Base-by-base conservation (phyloP, 2,888 invertebrate species). In the Protula sp. region DNA sequence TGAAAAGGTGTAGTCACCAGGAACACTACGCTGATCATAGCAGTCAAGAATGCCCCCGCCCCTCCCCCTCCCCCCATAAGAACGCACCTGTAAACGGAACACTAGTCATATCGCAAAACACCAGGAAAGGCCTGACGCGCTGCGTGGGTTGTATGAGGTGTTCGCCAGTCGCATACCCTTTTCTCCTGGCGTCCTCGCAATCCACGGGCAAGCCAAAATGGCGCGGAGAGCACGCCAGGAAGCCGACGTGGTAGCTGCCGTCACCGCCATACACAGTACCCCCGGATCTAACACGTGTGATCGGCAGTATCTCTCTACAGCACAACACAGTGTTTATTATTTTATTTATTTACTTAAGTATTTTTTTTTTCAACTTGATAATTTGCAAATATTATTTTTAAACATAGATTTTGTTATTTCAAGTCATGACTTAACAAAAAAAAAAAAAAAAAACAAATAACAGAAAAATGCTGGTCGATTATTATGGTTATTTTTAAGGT, bases 71-170 rank as follows among this genome's bases (percentile, higher is more conserved):
- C n/a, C n/a, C n/a, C n/a, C n/a, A n/a, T n/a, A n/a, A 30, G 19
- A 24, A 58, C 67, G 55, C 55, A 72, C 72, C 70, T 51, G 61
- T 63, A 5, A 60, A 62, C 1, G 68, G 67, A 4, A 65, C 48
- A 3, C 66, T 55, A 2, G 65, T 58, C 70, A 73, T 74, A 47
- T 75, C 70, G 61, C 77, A 77, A 56, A 67, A 66, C 3, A 72
- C 75, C 4, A 74, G 62, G 65, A 73, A 75, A 24, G 77, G 75
- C 1, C 64, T 50, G 24, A 62, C 31, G 1, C 63, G 55, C 22
- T 29, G 48, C 3, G 47, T 50, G 1, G 75, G 75, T 54, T 58
- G 64, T 51, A 77, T 72, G 22, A 74, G 61, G 27, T 67, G 60
- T 57, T 74, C 74, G 2, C 72, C 72, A 26, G 68, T 68, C 24